A percentile compares a stretch with the other conserved stretches of the same genome.
These are phyloP conservation scores for Plagiodera versicolora DNA, from an alignment of 2,888 invertebrate species.

Conservation along the genomic window DNA sequence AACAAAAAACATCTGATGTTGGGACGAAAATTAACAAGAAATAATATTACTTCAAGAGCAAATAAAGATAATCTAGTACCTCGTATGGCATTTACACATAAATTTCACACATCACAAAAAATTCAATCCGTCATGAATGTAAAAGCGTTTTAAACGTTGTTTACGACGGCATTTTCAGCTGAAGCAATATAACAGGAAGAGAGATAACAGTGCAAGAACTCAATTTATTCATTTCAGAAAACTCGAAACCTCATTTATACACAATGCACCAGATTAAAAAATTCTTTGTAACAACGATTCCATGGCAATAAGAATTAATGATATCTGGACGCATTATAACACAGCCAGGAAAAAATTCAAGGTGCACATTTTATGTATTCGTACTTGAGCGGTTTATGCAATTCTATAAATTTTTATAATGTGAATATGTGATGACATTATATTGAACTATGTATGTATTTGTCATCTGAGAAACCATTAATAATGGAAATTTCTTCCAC, in stretches of 20 bases:
- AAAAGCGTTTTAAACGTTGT: conserved; percentile 37
- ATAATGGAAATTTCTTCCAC: too few species aligned
- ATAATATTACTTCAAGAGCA: conserved; percentile 2
- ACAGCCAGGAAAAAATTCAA: conserved; percentile 10
- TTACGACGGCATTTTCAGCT: conserved; percentile 39
- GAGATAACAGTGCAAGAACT: conserved; percentile 43
- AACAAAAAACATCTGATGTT: too few species aligned
- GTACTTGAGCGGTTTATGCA: too few species aligned
- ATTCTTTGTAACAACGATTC: conserved; percentile 43
- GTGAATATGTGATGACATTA: too few species aligned
- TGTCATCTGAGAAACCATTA: too few species aligned
- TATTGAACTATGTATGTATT: too few species aligned
- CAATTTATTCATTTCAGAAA: conserved; percentile 45
- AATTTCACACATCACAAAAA: conserved; percentile 32
- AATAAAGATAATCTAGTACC: conserved; percentile 25
- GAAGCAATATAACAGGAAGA: conserved; percentile 43
- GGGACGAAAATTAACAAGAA: too few species aligned
- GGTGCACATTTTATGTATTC: background rate
- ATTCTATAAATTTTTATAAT: too few species aligned
- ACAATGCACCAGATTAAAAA: conserved; percentile 46
- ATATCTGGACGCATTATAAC: conserved; percentile 20
- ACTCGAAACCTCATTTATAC: conserved; percentile 41
- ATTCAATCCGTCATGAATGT: conserved; percentile 40
- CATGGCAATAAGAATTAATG: conserved; percentile 45
- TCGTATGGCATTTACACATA: conserved; percentile 24